These are phyloP conservation scores for Melospiza melodia DNA, from an alignment of 2,113 vertebrate genomes.

Conservation along the genomic window DNA sequence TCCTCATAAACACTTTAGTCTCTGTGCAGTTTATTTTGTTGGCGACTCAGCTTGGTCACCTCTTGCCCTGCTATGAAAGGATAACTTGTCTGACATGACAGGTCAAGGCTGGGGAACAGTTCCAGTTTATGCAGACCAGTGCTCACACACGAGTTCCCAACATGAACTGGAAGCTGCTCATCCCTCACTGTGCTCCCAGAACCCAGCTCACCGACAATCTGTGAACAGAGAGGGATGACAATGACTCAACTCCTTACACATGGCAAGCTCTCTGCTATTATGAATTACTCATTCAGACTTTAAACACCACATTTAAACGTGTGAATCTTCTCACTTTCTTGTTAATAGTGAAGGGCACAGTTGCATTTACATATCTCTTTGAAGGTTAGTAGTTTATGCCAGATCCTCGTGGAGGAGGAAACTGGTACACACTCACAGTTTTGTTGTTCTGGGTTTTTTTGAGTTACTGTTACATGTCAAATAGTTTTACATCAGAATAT, in stretches of 20 bases:
- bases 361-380: not conserved
- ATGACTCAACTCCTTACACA: not conserved
- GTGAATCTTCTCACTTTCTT: constrained; percentile 33
- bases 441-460: not conserved
- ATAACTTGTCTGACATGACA: not conserved
- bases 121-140: not conserved
- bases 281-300: constrained; percentile 19
- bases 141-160: accelerated
- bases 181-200: not conserved
- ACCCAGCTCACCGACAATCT: not conserved
- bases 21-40: not conserved
- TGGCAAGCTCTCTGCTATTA: not conserved
- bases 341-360: not conserved
- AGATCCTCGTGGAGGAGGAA: not conserved
- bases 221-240: not conserved
- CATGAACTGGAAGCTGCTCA: not conserved
- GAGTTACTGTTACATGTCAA: not conserved
- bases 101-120: not conserved
- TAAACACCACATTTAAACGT: not conserved
- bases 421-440: not conserved
- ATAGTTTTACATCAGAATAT: not conserved
- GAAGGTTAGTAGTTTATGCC: not conserved
- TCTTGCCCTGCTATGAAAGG: not conserved
- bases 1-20: not conserved
- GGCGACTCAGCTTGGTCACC: not conserved